phyloP scores from a whole-genome alignment of 92 coral and sea anemone species.

The Chrysogorgia sp. region DNA sequence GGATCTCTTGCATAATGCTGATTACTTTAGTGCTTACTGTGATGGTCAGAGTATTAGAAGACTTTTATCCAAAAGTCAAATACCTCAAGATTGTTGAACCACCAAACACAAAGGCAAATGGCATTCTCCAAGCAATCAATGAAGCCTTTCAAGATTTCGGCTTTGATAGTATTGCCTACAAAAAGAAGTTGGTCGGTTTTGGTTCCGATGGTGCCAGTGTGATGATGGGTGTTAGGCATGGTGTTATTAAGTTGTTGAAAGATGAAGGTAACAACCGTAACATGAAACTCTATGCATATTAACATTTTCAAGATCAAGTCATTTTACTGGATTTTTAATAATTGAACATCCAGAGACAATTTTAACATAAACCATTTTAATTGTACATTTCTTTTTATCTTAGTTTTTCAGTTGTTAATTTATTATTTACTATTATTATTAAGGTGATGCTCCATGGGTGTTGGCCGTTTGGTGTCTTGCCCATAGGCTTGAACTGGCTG shows the following conservation, averaged over 20 bases:
- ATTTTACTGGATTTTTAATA: too few relatives aligned
- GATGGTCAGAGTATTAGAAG: slow-evolving; percentile 29
- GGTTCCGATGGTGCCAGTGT: slow-evolving; percentile 29
- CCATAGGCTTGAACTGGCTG: slow-evolving; percentile 41
- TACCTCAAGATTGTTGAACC: slow-evolving; percentile 35
- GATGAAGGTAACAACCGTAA: too few relatives aligned
- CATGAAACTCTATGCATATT: neutral
- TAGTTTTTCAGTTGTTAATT: too few relatives aligned
- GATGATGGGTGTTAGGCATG: slow-evolving; percentile 29
- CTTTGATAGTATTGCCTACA: slow-evolving; percentile 6
- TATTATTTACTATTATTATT: too few relatives aligned
- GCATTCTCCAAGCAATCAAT: slow-evolving; percentile 24
- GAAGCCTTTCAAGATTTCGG: slow-evolving; percentile 23
- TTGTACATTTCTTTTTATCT: too few relatives aligned
- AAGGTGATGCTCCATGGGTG: slow-evolving; percentile 36
- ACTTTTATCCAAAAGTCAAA: slow-evolving; percentile 37
- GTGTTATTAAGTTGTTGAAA: neutral
- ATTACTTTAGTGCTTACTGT: slow-evolving; percentile 35
- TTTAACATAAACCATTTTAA: too few relatives aligned
- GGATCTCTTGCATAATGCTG: slow-evolving; percentile 5
- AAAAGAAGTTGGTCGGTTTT: slow-evolving; percentile 4
- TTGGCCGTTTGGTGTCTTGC: slow-evolving; percentile 59
- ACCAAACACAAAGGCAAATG: slow-evolving; percentile 33
- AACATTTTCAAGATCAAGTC: too few relatives aligned
- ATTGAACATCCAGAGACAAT: too few relatives aligned